A percentile compares a stretch with the other conserved stretches of the same genome.
These are phyloP conservation scores for Butorides virescens DNA, from an alignment of 2,113 vertebrate species.

Conservation along the genomic window DNA sequence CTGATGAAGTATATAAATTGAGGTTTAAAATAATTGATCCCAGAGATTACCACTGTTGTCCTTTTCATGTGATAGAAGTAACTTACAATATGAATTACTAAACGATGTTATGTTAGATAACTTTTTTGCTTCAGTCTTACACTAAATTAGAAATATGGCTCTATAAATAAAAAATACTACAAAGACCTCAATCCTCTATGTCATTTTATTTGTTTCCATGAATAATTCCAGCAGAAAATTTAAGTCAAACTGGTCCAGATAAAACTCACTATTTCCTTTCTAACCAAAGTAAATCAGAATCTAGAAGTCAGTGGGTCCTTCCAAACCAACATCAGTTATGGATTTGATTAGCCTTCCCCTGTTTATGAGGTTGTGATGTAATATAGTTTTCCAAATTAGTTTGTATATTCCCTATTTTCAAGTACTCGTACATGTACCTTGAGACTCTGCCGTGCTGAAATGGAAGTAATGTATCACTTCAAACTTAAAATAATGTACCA, in stretches of 20 bases:
- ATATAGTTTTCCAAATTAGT: background rate
- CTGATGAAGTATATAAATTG: background rate
- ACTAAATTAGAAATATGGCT: background rate
- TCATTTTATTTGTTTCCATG: background rate
- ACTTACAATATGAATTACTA: background rate
- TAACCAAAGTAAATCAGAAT: background rate
- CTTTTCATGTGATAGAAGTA: background rate
- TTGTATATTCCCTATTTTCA: background rate
- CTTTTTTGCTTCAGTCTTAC: background rate
- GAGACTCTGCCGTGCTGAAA: background rate
- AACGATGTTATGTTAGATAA: background rate
- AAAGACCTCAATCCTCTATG: background rate
- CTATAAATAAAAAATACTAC: background rate
- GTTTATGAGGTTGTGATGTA: background rate
- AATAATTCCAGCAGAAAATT: background rate
- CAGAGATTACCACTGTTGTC: background rate
- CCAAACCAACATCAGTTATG: background rate
- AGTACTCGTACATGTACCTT: background rate
- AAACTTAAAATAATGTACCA: background rate
- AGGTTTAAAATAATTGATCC: background rate
- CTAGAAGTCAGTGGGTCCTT: background rate
- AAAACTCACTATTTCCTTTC: background rate
- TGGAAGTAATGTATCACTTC: background rate
- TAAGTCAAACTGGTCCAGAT: background rate
- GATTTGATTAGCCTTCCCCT: background rate